Evolutionary conservation across 1,140 invertebrate species (phyloP), one percentile per base, ranked within the genome.

Genomic region (Bombus vancouverensis): DNA sequence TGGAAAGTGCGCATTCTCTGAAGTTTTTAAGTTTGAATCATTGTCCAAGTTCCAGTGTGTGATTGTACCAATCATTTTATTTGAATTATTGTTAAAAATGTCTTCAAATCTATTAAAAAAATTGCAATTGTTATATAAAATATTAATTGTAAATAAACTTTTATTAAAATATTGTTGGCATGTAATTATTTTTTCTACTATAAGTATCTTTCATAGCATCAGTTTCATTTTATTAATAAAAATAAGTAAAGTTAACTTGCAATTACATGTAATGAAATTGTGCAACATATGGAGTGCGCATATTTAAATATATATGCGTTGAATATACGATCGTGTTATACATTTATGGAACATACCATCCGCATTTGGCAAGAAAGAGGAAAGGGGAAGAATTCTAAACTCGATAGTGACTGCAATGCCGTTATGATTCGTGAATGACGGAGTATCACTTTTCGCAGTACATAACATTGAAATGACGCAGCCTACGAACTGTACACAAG

Each of bases 11-110:
- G 84, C 22, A 78, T 89, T 92, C 1, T 13, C 66, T 34, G 90
- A 77, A 39, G 89, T 1, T 44, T 92, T 94, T 6, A 92, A 91
- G n/a, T 88, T 89, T 32, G 90, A 76, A 62, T 92, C 84, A 39
- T 89, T 91, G n/a, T 62, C 76, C 39, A 92, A 76, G 44, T 91
- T 87, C 81, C 88, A 88, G 37, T 88, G 92, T 70, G 93, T 92
- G 53, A 94, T 91, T 66, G 91, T 92, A 57, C 86, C 90, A 81
- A 93, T 93, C 93, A 94, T 94, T 68, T 89, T 93, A 76, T 75
- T 92, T 18, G 34, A 62, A 22, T 32, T 77, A 57, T 9, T 10
- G 3, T 53, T 39, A 10, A 32, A 76, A 28, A 4, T 77, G 9
- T 44, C 9, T 73, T 34, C 22, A 57, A 88, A 78, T 12, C 88